Conservation (phyloP, 2,797 vertebrate genomes). For the Muscicapa striata region DNA sequence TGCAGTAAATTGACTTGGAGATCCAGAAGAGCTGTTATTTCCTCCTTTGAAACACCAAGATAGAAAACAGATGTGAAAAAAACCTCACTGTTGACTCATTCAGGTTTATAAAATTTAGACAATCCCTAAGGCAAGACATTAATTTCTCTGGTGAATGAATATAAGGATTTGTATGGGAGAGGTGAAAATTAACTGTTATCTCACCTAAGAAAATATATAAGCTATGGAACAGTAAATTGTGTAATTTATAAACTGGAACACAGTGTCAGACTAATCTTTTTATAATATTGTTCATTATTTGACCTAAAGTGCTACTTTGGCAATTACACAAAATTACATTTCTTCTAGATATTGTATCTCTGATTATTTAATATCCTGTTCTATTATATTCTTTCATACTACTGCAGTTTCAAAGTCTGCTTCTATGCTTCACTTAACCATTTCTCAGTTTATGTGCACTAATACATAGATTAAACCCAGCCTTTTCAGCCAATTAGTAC, state of each 20-base stretch:
- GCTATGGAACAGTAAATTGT: neutral
- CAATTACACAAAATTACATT: constrained; percentile 7
- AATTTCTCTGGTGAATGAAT: neutral
- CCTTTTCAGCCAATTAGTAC: neutral
- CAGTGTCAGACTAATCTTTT: constrained; percentile 8
- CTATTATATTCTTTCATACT: neutral
- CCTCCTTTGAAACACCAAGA: neutral
- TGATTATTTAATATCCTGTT: constrained; percentile 34
- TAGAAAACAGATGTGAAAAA: neutral
- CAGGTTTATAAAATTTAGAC: neutral
- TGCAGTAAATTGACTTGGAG: neutral
- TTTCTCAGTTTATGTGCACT: neutral
- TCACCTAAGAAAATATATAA: constrained; percentile 35
- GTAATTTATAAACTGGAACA: constrained; percentile 17
- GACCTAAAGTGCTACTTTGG: neutral
- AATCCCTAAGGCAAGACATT: neutral
- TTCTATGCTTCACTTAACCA: neutral
- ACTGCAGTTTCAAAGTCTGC: neutral
- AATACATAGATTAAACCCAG: neutral
- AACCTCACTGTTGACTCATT: neutral
- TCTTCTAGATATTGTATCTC: neutral
- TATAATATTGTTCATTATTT: neutral
- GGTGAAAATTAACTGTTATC: constrained; percentile 41
- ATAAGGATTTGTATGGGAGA: neutral
- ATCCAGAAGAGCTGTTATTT: neutral